These are phyloP conservation scores for Tuta absoluta DNA, from an alignment of 2,888 invertebrate species.

Conservation along the genomic window DNA sequence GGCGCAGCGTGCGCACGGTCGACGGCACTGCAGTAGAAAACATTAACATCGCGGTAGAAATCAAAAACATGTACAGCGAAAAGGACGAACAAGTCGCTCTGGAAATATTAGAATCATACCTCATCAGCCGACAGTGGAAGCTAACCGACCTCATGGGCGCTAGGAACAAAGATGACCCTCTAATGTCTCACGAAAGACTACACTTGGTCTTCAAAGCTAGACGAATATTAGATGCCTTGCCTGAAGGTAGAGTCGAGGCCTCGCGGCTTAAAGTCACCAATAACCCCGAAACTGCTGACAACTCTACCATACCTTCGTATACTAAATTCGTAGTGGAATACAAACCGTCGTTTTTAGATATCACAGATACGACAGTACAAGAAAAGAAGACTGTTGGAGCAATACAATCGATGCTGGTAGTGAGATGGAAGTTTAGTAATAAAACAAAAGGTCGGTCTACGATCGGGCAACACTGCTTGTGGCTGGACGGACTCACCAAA, in stretches of 20 bases:
- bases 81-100: conserved; percentile 82
- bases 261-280: conserved; percentile 60
- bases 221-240: conserved; percentile 48
- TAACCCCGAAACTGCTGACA: conserved; percentile 48
- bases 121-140: conserved; percentile 83
- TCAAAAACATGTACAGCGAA: conserved; percentile 85
- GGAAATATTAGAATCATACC: conserved; percentile 80
- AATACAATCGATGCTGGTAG: conserved; percentile 71
- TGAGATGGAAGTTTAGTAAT: conserved; percentile 82
- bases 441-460: conserved; percentile 79
- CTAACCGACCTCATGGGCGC: conserved; percentile 68
- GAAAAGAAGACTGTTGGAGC: conserved; percentile 50
- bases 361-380: conserved; percentile 43
- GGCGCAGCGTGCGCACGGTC: conserved; percentile 70
- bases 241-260: conserved; percentile 55
- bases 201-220: conserved; percentile 66
- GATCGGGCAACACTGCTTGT: conserved; percentile 86
- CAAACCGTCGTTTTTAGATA: conserved; percentile 53
- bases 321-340: conserved; percentile 61
- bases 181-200: conserved; percentile 63
- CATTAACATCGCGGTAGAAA: conserved; percentile 84
- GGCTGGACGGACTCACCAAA: conserved; percentile 82
- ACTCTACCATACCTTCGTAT: conserved; percentile 54
- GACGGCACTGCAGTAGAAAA: conserved; percentile 72
- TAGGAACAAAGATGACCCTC: conserved; percentile 48